phyloP scores from a whole-genome alignment of 2,797 vertebrate genomes.

The Iguana delicatissima region DNA sequence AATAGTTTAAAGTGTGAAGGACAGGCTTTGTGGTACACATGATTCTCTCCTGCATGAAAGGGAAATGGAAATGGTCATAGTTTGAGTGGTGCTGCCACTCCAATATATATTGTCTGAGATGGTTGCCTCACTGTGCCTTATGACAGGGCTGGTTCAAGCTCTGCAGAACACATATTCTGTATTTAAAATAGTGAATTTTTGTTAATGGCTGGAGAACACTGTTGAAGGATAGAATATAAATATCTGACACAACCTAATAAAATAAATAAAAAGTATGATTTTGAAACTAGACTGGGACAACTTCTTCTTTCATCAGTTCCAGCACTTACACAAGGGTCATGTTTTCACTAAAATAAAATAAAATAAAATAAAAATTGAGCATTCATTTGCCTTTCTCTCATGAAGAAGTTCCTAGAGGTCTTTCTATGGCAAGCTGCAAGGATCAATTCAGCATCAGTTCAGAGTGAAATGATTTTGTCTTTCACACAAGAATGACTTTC shows the following conservation, averaged over 20 bases:
- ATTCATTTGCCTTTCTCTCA: not conserved
- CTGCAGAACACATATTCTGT: not conserved
- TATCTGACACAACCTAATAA: not conserved
- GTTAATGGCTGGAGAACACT: not conserved
- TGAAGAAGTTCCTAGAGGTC: not conserved
- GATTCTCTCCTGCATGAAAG: not conserved
- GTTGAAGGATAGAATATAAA: not conserved
- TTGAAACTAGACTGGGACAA: not conserved
- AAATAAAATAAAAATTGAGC: not conserved
- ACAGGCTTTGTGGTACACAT: not conserved
- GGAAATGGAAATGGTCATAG: too few relatives aligned
- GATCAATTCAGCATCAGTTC: not conserved
- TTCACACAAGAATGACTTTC: not conserved
- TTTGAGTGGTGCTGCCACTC: not conserved
- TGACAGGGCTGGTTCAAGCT: not conserved
- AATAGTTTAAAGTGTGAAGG: not conserved
- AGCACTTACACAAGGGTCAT: not conserved
- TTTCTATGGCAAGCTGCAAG: not conserved
- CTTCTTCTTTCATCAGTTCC: not conserved
- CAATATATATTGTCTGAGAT: not conserved
- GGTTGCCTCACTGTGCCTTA: not conserved
- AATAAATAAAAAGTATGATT: not conserved
- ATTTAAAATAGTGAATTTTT: not conserved
- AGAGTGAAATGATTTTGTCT: constrained; percentile 7
- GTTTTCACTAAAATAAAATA: not conserved